Evolutionary conservation across 2,797 vertebrate species (phyloP), one percentile per base, ranked within the genome.

Genomic region (Huso huso): DNA sequence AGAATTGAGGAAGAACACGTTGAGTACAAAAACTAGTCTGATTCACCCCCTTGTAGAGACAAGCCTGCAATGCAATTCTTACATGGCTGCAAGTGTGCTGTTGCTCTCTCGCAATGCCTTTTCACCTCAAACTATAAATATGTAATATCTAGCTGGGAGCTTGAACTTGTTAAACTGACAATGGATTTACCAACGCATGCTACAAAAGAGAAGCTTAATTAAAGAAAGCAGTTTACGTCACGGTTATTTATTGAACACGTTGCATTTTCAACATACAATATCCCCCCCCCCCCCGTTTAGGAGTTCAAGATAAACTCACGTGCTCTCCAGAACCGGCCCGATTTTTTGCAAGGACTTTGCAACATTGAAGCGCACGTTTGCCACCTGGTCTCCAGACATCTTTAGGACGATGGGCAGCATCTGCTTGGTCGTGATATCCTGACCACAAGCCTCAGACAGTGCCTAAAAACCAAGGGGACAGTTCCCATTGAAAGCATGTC

Each of bases 341-440:
- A 95, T 93, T 84, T 93, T 94, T 83, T 96, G 93, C 59, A 96
- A 85, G 15, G 90, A 92, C 81, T 95, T 95, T 67, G 94, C 94
- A 74, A 96, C 94, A 7, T 96, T 96, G 80, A 96, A 96, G 76
- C 93, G 93, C 10, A 96, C 93, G 8, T 96, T 96, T 66, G 94
- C 94, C 79, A 96, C 94, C 78, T 95, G 93, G 83, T 96, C 94
- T 1, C 89, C 91, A 66, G 94, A 91, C 94, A 96, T 95, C 82
- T 94, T 94, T 66, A 96, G 77, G 60, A 96, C 92, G 18, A 94
- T 90, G 2, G 94, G 94, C 13, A 96, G 81, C 93, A 95, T 95
- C 80, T 94, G 92, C 77, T 94, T 95, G 13, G 93, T 93, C 75
- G 94, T 95, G 78, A 95, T 93, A 6, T 96, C 94, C 81, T 92